Conservation (phyloP, 2,888 invertebrate species). For the Parapristionchus giblindavisi region DNA sequence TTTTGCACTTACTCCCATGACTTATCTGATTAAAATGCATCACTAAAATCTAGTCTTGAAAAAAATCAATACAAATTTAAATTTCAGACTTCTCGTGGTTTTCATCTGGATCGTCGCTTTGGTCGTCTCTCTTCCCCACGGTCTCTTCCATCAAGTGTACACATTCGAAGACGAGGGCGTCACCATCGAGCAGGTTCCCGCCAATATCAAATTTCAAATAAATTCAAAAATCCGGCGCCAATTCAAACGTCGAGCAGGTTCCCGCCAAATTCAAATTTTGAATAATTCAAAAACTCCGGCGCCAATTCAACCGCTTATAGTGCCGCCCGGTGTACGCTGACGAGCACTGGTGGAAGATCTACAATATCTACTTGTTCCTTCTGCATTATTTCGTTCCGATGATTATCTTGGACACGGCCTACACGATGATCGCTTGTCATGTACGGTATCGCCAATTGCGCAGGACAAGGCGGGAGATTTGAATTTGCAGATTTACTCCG, state of each 20-base stretch:
- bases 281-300: too few relatives aligned
- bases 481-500: conserved; percentile 32
- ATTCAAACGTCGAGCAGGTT: neutral
- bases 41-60: too few relatives aligned
- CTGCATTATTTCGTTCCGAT: conserved; percentile 81
- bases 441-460: neutral
- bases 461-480: neutral
- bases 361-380: conserved; percentile 70
- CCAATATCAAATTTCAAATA: neutral
- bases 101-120: conserved; percentile 59
- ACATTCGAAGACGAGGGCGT: neutral
- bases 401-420: conserved; percentile 83
- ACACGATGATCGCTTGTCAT: conserved; percentile 79
- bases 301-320: conserved; percentile 39
- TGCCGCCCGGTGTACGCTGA: conserved; percentile 63
- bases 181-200: conserved; percentile 23
- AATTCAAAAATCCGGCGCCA: neutral
- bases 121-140: conserved; percentile 58
- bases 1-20: too few relatives aligned
- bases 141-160: conserved; percentile 50
- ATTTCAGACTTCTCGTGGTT: conserved; percentile 46
- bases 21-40: too few relatives aligned
- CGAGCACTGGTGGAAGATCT: conserved; percentile 62
- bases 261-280: neutral
- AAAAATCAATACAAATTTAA: too few relatives aligned